A percentile compares a stretch with the other conserved stretches of the same genome.
Conservation (phyloP, 2,797 vertebrate genomes). For the Enteromius radiatus region DNA sequence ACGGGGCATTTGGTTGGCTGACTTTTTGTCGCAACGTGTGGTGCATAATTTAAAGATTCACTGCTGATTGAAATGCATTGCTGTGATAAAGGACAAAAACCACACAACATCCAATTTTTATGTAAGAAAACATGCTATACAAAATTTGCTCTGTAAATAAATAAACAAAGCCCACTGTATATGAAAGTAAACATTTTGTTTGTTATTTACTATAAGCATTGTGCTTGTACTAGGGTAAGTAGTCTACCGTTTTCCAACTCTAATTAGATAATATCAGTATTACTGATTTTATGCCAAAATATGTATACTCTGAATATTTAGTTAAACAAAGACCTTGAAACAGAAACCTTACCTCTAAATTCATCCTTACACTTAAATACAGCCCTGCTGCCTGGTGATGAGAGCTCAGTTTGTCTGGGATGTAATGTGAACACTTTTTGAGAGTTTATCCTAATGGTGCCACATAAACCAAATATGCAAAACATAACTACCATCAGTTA, state of each 20-base stretch:
- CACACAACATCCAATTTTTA: neutral
- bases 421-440: slow-evolving; percentile 10
- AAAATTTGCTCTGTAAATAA: neutral
- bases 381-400: neutral
- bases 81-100: neutral
- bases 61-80: slow-evolving; percentile 16
- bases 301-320: neutral
- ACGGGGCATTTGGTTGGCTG: neutral
- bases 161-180: neutral
- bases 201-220: neutral
- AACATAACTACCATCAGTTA: slow-evolving; percentile 63
- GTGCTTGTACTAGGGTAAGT: neutral
- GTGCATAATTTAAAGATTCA: slow-evolving; percentile 28
- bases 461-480: slow-evolving; percentile 61
- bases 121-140: neutral
- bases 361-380: slow-evolving; percentile 17
- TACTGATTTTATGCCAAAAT: neutral
- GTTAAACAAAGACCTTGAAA: slow-evolving; percentile 4
- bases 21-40: neutral
- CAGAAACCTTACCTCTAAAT: slow-evolving; percentile 34
- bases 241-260: neutral
- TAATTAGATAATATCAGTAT: neutral
- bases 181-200: neutral
- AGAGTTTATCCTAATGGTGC: slow-evolving; percentile 18
- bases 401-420: neutral